phyloP scores from a whole-genome alignment of 2,888 invertebrate genomes.

The Thelaira solivaga region DNA sequence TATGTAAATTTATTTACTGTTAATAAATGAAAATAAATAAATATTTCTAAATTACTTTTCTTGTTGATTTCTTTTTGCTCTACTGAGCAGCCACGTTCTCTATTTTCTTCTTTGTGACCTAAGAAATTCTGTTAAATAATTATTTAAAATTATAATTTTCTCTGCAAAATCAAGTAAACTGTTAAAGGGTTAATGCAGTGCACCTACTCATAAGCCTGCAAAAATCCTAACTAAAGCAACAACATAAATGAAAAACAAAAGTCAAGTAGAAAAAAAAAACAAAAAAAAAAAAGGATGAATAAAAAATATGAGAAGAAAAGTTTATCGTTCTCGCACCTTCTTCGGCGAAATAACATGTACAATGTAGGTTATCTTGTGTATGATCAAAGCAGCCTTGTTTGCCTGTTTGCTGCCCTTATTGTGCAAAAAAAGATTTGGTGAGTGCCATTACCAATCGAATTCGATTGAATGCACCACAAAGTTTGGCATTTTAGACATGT shows the following conservation, averaged over 20 bases:
- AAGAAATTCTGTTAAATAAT: no score
- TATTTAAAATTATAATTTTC: no score
- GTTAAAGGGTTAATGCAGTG: constrained; percentile 11
- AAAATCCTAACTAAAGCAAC: constrained; percentile 20
- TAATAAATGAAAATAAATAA: no score
- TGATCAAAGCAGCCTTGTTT: constrained; percentile 67
- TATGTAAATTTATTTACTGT: no score
- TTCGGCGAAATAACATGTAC: constrained; percentile 60
- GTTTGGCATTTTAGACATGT: constrained; percentile 70
- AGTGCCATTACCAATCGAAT: constrained; percentile 71
- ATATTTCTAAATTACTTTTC: no score
- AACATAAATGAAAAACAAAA: no score
- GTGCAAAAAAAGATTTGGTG: constrained; percentile 69
- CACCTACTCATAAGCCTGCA: constrained; percentile 5
- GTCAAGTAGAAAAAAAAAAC: background rate
- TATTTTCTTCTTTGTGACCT: no score
- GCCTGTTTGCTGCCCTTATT: constrained; percentile 63
- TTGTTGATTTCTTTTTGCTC: no score
- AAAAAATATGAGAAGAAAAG: constrained; percentile 20
- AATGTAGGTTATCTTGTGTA: constrained; percentile 67
- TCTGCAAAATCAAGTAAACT: no score
- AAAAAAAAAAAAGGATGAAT: background rate
- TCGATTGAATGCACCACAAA: constrained; percentile 75
- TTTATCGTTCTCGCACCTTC: constrained; percentile 63
- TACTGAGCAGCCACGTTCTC: no score